phyloP scores from a whole-genome alignment of 1,140 invertebrate species.

The Brevipalpus yothersi region DNA sequence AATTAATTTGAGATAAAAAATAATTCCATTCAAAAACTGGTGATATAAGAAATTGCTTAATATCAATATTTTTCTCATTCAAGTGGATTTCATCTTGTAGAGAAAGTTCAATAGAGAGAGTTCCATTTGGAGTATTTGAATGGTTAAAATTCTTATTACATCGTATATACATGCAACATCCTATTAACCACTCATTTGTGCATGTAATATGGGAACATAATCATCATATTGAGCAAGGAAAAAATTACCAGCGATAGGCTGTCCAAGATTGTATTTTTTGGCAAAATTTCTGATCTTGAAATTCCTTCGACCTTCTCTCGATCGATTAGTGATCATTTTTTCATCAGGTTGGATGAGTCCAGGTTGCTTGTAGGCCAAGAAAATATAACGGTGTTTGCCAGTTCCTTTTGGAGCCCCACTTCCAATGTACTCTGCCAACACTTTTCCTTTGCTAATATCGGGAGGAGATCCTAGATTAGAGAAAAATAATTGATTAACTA shows the following conservation, averaged over 20 bases:
- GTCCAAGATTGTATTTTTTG: constrained; percentile 48
- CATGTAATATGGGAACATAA: constrained; percentile 45
- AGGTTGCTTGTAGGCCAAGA: constrained; percentile 57
- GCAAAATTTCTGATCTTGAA: constrained; percentile 61
- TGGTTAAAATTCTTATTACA: too few species aligned
- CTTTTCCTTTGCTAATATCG: constrained; percentile 40
- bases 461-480: too few species aligned
- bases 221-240: constrained; percentile 70
- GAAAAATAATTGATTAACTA: too few species aligned
- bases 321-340: constrained; percentile 32
- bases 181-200: constrained; percentile 18
- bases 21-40: too few species aligned
- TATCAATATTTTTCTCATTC: too few species aligned
- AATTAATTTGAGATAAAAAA: too few species aligned
- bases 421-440: constrained; percentile 51
- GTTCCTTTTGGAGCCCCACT: constrained; percentile 26
- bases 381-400: constrained; percentile 71
- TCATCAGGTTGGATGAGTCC: constrained; percentile 41
- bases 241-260: constrained; percentile 63
- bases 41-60: too few species aligned
- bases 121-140: too few species aligned
- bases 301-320: constrained; percentile 37
- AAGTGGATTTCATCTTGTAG: too few species aligned
- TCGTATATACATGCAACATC: too few species aligned
- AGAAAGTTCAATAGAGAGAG: too few species aligned